phyloP scores from a whole-genome alignment of 2,113 vertebrate genomes.

The Eretmochelys imbricata region DNA sequence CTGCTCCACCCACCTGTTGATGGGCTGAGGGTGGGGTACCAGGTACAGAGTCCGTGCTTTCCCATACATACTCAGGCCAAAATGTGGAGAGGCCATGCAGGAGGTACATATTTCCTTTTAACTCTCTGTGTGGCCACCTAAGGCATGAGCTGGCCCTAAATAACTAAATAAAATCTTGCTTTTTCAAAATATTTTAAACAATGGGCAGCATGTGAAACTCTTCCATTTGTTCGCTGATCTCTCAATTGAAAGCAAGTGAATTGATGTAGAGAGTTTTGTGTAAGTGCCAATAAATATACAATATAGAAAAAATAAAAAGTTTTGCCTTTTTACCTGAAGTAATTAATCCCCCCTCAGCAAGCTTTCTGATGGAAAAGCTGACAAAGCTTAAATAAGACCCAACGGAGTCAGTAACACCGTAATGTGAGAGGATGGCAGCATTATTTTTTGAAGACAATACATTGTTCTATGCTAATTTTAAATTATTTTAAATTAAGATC shows the following conservation, averaged over 20 bases:
- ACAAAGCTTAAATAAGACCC: constrained; percentile 28
- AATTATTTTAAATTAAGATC: constrained; percentile 6
- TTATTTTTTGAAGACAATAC: constrained; percentile 47
- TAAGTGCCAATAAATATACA: not conserved
- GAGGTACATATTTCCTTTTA: not conserved
- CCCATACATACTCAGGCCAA: not conserved
- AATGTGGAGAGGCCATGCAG: not conserved
- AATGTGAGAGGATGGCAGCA: constrained; percentile 32
- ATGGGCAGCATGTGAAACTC: rapidly evolving
- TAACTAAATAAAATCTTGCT: not conserved
- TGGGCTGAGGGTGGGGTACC: not conserved
- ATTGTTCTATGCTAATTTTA: constrained; percentile 9
- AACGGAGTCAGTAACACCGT: not conserved
- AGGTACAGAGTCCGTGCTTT: not conserved
- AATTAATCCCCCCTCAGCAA: not conserved
- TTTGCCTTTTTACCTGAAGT: constrained; percentile 4
- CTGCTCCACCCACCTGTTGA: not conserved
- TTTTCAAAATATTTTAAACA: not conserved
- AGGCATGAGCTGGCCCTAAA: not conserved
- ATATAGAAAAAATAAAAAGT: not conserved
- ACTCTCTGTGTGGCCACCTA: rapidly evolving
- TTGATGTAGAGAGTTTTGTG: not conserved
- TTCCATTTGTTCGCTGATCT: not conserved
- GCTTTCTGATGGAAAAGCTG: constrained; percentile 35
- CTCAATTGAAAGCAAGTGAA: not conserved